A percentile compares a stretch with the other conserved stretches of the same genome.
Conservation (phyloP, 2,888 invertebrate species). For the Ditylenchus weischeri region DNA sequence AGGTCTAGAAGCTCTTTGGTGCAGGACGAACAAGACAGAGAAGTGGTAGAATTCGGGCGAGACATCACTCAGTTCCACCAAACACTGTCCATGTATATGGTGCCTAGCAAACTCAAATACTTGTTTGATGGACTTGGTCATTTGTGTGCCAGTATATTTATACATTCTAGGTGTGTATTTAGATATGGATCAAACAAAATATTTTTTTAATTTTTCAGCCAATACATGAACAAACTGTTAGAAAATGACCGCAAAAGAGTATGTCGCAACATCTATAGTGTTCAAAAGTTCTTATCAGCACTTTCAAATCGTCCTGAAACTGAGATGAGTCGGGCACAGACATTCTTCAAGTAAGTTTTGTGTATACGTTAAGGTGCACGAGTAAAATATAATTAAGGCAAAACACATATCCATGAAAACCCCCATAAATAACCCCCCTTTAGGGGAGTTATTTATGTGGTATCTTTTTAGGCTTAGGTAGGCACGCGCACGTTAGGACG, state of each 20-base stretch:
- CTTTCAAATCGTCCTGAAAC: conserved; percentile 70
- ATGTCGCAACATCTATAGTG: conserved; percentile 77
- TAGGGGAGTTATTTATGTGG: too few species aligned
- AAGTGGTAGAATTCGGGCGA: conserved; percentile 71
- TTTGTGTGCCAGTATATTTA: conserved; percentile 75
- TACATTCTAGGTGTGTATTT: conserved; percentile 64
- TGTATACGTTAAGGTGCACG: too few species aligned
- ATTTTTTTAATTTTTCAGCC: conserved; percentile 66
- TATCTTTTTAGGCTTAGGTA: too few species aligned
- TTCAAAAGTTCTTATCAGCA: conserved; percentile 80
- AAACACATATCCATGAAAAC: too few species aligned
- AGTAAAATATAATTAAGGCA: too few species aligned
- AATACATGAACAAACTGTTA: conserved; percentile 76
- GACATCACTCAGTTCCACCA: conserved; percentile 72
- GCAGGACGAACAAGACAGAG: conserved; percentile 54
- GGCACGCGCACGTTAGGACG: too few species aligned
- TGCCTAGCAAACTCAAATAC: conserved; percentile 76
- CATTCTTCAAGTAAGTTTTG: conserved; percentile 68
- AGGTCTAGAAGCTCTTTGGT: conserved; percentile 54
- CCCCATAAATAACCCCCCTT: too few species aligned
- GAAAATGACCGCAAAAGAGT: conserved; percentile 74
- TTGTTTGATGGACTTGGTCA: conserved; percentile 69
- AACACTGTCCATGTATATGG: conserved; percentile 72
- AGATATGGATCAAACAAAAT: not conserved
- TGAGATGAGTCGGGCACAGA: conserved; percentile 81